Percentiles rank a stretch among this genome's conserved stretches.
Evolutionary conservation across 2,888 invertebrate genomes (phyloP).

Genomic region (Ariolimax columbianus): DNA sequence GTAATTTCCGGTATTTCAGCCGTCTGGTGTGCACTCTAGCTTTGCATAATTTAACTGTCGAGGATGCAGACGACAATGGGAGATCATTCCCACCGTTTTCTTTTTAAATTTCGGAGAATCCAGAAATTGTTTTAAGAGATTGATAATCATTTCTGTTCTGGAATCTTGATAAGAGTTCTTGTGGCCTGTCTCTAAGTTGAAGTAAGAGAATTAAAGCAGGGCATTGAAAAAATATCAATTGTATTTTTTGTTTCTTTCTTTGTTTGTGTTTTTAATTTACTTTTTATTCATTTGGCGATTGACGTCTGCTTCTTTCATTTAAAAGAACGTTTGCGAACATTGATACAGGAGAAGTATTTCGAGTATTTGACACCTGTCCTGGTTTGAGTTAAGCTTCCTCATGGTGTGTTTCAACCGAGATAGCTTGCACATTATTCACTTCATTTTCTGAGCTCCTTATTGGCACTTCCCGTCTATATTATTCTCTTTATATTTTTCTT

Average conservation of each 20-base stretch:
- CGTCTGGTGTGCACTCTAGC: conserved; percentile 2
- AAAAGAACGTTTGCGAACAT: not conserved
- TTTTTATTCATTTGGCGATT: not conserved
- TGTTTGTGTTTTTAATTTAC: not conserved
- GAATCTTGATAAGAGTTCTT: not conserved
- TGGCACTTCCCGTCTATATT: too few species aligned
- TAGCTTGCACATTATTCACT: too few species aligned
- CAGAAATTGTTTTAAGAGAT: conserved; percentile 39
- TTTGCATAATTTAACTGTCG: conserved; percentile 32
- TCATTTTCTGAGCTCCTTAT: too few species aligned
- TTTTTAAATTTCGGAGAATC: not conserved
- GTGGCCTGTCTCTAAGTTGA: not conserved
- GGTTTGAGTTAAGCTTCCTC: too few species aligned
- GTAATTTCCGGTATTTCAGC: conserved; percentile 19
- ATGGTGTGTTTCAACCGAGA: too few species aligned
- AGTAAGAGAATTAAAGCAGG: not conserved
- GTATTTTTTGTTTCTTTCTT: not conserved
- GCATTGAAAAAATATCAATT: not conserved
- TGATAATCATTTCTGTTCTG: conserved; percentile 12
- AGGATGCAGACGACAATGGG: not conserved
- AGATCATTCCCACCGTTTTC: not conserved
- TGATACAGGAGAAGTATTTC: too few species aligned
- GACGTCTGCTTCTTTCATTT: not conserved
- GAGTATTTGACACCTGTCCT: too few species aligned
- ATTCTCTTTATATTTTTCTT: too few species aligned